Conservation (phyloP, 2,888 invertebrate genomes). For the Sarcophaga rosellei region DNA sequence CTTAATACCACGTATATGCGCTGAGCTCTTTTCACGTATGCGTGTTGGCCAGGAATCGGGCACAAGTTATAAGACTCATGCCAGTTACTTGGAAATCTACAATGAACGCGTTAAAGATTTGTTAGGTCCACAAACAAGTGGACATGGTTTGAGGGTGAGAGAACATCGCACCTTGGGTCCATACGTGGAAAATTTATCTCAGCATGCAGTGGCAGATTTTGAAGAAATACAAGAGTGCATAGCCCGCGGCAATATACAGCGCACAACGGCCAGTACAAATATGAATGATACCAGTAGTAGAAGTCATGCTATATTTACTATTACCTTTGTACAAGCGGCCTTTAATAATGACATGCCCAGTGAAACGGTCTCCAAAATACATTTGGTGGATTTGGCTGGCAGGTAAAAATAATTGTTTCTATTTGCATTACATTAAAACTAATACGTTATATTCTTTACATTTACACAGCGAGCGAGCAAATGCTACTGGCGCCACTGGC, state of each 20-base stretch:
- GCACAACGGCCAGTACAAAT: constrained; percentile 93
- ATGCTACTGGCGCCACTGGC: constrained; percentile 94
- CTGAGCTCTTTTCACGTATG: constrained; percentile 91
- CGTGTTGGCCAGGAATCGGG: constrained; percentile 90
- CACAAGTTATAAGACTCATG: constrained; percentile 92
- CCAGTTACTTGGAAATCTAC: constrained; percentile 93
- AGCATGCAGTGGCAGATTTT: constrained; percentile 92
- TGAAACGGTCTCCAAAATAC: constrained; percentile 94
- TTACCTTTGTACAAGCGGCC: constrained; percentile 93
- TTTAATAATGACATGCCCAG: constrained; percentile 93
- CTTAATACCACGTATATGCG: constrained; percentile 92
- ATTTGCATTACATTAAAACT: not conserved
- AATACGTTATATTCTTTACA: constrained; percentile 56
- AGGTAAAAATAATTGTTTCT: constrained; percentile 82
- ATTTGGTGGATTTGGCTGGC: constrained; percentile 94
- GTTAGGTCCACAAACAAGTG: constrained; percentile 83
- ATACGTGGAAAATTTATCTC: constrained; percentile 93
- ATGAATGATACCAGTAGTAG: constrained; percentile 96
- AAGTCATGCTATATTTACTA: constrained; percentile 95
- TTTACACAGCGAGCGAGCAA: constrained; percentile 89
- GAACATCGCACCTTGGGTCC: constrained; percentile 91
- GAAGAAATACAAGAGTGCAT: constrained; percentile 92
- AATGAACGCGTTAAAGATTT: constrained; percentile 91
- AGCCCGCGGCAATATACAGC: constrained; percentile 89
- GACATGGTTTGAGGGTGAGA: constrained; percentile 88